Percentiles rank a stretch among this genome's conserved stretches.
Evolutionary conservation across 2,113 vertebrate species (phyloP).

Genomic region (Catharus fuscescens): DNA sequence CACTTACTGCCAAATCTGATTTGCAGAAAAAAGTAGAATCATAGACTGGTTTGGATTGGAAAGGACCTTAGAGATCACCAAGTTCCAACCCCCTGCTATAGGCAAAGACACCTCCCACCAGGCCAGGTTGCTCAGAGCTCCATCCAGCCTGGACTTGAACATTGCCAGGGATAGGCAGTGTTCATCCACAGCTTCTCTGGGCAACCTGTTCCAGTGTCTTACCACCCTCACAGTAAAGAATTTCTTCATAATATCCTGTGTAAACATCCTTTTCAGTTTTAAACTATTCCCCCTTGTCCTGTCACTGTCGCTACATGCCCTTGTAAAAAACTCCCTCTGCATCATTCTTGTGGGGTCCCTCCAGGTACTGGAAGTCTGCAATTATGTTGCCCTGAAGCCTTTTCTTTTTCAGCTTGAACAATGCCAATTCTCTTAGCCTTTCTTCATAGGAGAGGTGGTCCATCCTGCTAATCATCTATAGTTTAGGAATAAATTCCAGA

Average conservation of each 20-base stretch:
- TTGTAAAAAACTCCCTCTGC: not conserved
- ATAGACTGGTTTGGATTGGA: not conserved
- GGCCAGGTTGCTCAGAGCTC: not conserved
- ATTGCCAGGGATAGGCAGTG: not conserved
- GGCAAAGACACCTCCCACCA: not conserved
- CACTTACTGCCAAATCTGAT: not conserved
- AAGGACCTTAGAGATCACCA: not conserved
- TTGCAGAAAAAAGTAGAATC: not conserved
- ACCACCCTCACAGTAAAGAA: not conserved
- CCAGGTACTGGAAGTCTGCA: not conserved
- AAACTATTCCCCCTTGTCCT: not conserved
- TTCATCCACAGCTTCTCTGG: not conserved
- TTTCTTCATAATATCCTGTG: not conserved
- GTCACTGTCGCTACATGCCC: not conserved
- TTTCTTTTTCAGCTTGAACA: not conserved
- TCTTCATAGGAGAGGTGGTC: not conserved
- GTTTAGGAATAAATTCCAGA: not conserved
- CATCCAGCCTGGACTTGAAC: not conserved
- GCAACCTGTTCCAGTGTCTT: not conserved
- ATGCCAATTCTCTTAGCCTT: not conserved
- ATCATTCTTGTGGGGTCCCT: not conserved
- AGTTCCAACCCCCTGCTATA: not conserved
- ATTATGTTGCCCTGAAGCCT: not conserved
- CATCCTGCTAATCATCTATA: not conserved
- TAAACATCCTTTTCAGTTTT: not conserved